Evolutionary conservation across 2,113 vertebrate species (phyloP).

Genomic region (Phylloscopus trochilus): DNA sequence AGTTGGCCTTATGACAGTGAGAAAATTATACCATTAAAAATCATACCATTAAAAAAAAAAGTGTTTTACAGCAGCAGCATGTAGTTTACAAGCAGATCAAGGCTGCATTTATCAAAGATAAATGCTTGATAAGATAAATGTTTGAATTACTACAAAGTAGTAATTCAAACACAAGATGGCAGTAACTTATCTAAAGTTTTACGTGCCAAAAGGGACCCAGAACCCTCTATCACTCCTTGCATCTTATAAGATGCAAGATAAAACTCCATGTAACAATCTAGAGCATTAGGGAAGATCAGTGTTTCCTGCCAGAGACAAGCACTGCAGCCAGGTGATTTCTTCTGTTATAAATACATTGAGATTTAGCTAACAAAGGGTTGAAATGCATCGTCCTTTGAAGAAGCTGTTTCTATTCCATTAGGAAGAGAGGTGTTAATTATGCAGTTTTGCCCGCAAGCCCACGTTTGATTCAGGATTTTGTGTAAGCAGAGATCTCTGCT

Average conservation of each 20-base stretch:
- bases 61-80: not conserved
- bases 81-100: not conserved
- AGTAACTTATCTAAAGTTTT: not conserved
- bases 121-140: too few species aligned
- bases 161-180: not conserved
- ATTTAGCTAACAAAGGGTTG: not conserved
- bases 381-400: not conserved
- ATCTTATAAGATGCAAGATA: not conserved
- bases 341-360: not conserved
- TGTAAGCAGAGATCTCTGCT: not conserved
- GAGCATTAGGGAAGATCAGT: not conserved
- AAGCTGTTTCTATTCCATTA: not conserved
- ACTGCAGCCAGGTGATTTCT: not conserved
- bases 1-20: not conserved
- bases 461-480: not conserved
- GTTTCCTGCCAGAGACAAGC: not conserved
- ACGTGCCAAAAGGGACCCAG: not conserved
- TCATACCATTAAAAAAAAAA: not conserved
- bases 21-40: not conserved
- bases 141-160: too few species aligned
- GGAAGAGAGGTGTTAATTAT: not conserved
- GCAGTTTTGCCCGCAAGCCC: not conserved
- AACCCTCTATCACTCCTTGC: accelerated
- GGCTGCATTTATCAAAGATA: not conserved
- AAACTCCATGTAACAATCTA: not conserved